Evolutionary conservation across 2,113 vertebrate genomes (phyloP).

Genomic region (Sarotherodon lohbergeri): DNA sequence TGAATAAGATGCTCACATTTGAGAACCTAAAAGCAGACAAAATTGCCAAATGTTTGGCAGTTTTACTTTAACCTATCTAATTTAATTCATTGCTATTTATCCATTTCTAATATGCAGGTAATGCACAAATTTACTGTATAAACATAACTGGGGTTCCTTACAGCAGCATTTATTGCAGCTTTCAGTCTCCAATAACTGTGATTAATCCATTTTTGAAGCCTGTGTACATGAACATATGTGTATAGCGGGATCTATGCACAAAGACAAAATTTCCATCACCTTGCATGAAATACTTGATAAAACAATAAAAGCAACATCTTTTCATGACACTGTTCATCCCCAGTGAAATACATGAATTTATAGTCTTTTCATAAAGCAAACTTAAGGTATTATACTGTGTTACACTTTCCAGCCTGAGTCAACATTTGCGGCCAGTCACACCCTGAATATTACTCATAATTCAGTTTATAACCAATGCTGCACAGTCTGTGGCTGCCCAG

Average conservation of each 20-base stretch:
- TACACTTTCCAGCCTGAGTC: conserved; percentile 34
- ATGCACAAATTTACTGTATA: background rate
- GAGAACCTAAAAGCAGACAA: background rate
- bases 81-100: background rate
- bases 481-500: conserved; percentile 65
- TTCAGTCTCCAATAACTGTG: background rate
- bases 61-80: background rate
- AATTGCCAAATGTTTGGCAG: background rate
- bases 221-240: background rate
- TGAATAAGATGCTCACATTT: background rate
- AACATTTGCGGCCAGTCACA: conserved; percentile 63
- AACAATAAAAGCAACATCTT: background rate
- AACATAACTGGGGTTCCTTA: background rate
- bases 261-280: conserved; percentile 14
- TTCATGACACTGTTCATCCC: conserved; percentile 23
- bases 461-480: conserved; percentile 70
- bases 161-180: background rate
- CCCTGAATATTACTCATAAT: conserved; percentile 67
- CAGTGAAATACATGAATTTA: conserved; percentile 32
- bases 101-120: background rate
- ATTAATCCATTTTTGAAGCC: background rate
- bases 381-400: conserved; percentile 43
- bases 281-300: conserved; percentile 27
- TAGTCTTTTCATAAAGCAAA: conserved; percentile 57
- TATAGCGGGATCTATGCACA: background rate